Evolutionary conservation across 2,797 vertebrate genomes (phyloP), one percentile per base, ranked within the genome.

Genomic region (Pachyuromys duprasi): DNA sequence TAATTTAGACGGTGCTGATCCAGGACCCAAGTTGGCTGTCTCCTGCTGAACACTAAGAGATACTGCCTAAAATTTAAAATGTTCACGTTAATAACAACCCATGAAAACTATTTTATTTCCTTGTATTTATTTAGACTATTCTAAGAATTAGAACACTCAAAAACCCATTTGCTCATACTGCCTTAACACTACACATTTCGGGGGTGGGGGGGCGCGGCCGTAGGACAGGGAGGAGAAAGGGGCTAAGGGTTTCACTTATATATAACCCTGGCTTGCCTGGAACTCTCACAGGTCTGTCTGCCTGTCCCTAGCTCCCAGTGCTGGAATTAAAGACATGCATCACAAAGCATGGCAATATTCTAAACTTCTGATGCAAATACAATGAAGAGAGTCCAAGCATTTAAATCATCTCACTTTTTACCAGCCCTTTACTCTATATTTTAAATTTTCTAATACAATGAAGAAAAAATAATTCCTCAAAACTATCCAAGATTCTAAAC

Each of bases 31-130:
- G 95, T 89, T 99, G 78, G 98, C 98, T 90, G 98, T 98, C 78
- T 98, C 98, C 93, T 98, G 98, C 91, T 99, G 98, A 98, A 98
- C 98, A 36, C 98, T 98, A 93, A 99, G 99, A 81, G 99, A 99
- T 90, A 99, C 99, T 70, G 99, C 99, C 99, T 99, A 98, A 67
- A 98, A 98, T 24, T 96, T 15, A 96, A 97, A 95, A 94, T 78
- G 60, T 70, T 92, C 72, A 80, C 15, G 5, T 96, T 89, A 96
- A 89, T 76, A 95, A 14, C 60, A 75, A 83, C n/a, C 94, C 2
- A 78, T 67, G 20, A 0, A 94, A 2, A 75, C 62, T 53, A 75
- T 79, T 65, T 89, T n/a, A 93, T 86, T 63, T 53, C 22, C 62
- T 86, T 86, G 36, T 90, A 93, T 76, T 53, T 78, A n/a, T 39